A percentile compares a stretch with the other conserved stretches of the same genome.
Conservation (phyloP, 2,888 invertebrate genomes). For the Microplitis manilae region DNA sequence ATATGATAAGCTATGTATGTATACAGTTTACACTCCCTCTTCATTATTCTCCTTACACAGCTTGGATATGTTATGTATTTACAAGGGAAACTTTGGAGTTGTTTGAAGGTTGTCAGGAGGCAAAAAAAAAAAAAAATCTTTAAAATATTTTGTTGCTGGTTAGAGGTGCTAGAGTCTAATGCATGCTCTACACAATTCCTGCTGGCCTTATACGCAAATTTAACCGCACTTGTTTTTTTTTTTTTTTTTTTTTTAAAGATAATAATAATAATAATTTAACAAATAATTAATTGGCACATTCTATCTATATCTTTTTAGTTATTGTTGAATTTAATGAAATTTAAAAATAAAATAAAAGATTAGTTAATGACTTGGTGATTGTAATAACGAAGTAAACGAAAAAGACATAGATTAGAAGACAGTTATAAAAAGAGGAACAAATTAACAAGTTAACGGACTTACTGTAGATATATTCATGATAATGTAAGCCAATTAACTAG, state of each 20-base stretch:
- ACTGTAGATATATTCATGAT: not conserved
- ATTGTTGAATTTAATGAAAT: no score
- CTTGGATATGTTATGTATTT: not conserved
- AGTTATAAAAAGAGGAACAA: slow-evolving; percentile 55
- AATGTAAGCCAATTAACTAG: slow-evolving; percentile 22
- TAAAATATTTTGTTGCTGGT: slow-evolving; percentile 54
- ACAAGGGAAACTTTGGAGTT: not conserved
- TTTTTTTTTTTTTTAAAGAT: no score
- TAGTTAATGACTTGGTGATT: no score
- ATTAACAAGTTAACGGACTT: slow-evolving; percentile 50
- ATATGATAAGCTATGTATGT: not conserved
- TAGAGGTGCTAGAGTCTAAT: slow-evolving; percentile 58
- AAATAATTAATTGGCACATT: no score
- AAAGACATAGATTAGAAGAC: no score
- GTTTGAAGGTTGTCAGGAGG: not conserved
- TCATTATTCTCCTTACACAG: not conserved
- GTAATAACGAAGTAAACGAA: no score
- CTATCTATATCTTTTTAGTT: no score
- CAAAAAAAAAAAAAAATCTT: slow-evolving; percentile 46
- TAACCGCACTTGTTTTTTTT: not conserved
- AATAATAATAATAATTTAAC: no score
- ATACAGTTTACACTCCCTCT: not conserved
- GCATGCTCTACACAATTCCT: slow-evolving; percentile 66
- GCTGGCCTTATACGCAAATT: slow-evolving; percentile 50
- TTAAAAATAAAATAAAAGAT: no score